phyloP scores from a whole-genome alignment of 2,888 invertebrate species.

The Entomobrya multifasciata region DNA sequence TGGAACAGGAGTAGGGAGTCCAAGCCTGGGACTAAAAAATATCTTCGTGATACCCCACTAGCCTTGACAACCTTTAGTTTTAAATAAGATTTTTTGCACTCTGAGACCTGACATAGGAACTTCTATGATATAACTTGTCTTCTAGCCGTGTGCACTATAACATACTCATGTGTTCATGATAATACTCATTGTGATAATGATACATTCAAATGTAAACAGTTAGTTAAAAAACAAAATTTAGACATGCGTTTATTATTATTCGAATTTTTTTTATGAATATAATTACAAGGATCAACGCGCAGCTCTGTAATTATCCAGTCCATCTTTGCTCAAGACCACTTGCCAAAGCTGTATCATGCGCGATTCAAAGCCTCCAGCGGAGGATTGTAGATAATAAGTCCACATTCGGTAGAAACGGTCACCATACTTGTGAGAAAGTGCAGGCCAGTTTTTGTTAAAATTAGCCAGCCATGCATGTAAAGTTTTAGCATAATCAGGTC shows the following conservation, averaged over 20 bases:
- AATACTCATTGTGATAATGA: too few relatives aligned
- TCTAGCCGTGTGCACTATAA: too few relatives aligned
- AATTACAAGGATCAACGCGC: slow-evolving; percentile 48
- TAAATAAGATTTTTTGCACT: too few relatives aligned
- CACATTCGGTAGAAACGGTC: slow-evolving; percentile 71
- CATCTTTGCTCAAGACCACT: slow-evolving; percentile 65
- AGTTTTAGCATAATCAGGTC: slow-evolving; percentile 67
- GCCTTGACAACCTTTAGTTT: slow-evolving; percentile 31
- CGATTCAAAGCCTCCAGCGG: slow-evolving; percentile 63
- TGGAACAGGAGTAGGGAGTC: too few relatives aligned
- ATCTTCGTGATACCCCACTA: too few relatives aligned
- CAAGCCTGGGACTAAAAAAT: too few relatives aligned
- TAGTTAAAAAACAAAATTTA: too few relatives aligned
- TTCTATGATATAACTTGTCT: too few relatives aligned
- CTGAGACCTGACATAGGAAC: too few relatives aligned
- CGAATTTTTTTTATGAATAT: background rate
- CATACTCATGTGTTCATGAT: too few relatives aligned
- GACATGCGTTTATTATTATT: too few relatives aligned
- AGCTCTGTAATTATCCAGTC: slow-evolving; percentile 58
- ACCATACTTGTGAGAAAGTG: slow-evolving; percentile 59
- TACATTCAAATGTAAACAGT: too few relatives aligned
- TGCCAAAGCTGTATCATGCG: slow-evolving; percentile 71
- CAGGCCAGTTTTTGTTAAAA: slow-evolving; percentile 61
- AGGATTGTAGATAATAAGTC: slow-evolving; percentile 61
- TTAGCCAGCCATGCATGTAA: slow-evolving; percentile 65